Evolutionary conservation across 2,113 vertebrate genomes (phyloP).

Genomic region (Henicopernis longicauda): DNA sequence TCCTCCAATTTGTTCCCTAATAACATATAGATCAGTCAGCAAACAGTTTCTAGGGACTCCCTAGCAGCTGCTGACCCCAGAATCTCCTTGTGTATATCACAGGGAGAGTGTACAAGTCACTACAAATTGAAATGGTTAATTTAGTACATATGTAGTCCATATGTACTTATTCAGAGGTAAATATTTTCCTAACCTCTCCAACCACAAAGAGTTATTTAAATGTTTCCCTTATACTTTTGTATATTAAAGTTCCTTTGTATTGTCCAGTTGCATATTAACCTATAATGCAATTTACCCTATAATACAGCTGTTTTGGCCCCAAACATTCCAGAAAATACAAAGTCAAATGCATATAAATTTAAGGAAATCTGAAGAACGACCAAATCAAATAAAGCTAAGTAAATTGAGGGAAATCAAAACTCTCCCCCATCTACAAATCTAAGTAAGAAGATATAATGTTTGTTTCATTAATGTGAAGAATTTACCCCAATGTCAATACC

Average conservation of each 20-base stretch:
- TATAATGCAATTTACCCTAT: neutral
- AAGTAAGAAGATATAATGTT: neutral
- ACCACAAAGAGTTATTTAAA: neutral
- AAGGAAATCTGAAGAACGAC: neutral
- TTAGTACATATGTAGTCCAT: neutral
- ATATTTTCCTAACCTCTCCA: neutral
- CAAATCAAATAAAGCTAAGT: neutral
- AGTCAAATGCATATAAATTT: neutral
- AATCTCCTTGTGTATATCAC: neutral
- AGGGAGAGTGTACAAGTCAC: neutral
- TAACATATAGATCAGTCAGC: neutral
- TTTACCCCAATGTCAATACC: neutral
- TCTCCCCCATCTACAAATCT: neutral
- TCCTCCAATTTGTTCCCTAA: neutral
- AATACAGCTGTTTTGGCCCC: neutral
- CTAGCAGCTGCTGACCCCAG: neutral
- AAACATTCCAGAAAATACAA: neutral
- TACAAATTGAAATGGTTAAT: neutral
- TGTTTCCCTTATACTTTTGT: neutral
- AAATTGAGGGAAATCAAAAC: neutral
- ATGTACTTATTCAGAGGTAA: neutral
- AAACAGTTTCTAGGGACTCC: neutral
- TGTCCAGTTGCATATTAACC: neutral
- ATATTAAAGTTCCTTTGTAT: neutral
- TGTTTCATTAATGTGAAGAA: neutral